Evolutionary conservation across 2,797 vertebrate genomes (phyloP).

Genomic region (Pygocentrus nattereri): DNA sequence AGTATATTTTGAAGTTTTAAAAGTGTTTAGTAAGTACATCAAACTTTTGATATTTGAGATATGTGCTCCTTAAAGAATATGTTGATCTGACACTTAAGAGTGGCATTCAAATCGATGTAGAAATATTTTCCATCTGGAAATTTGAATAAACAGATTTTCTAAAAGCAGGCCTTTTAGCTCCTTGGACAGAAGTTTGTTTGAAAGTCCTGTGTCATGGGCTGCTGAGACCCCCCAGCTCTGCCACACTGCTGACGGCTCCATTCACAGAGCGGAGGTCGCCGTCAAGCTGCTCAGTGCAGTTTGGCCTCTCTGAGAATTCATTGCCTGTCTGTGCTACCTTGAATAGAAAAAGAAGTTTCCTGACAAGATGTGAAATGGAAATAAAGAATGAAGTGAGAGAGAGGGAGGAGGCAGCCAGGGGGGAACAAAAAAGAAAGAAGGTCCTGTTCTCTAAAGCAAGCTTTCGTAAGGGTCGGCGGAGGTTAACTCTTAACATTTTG

Average conservation of each 20-base stretch:
- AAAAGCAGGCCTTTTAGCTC: neutral
- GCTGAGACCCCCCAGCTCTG: constrained; percentile 64
- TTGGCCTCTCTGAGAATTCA: constrained; percentile 73
- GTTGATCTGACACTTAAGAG: neutral
- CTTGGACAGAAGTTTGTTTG: constrained; percentile 9
- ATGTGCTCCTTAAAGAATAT: neutral
- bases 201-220: constrained; percentile 46
- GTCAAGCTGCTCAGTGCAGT: constrained; percentile 61
- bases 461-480: constrained; percentile 61
- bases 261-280: constrained; percentile 75
- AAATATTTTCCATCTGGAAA: neutral
- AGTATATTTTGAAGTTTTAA: too few species aligned
- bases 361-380: constrained; percentile 67
- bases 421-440: constrained; percentile 43
- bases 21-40: too few species aligned
- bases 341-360: constrained; percentile 73
- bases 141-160: neutral
- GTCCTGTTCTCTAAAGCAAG: constrained; percentile 66
- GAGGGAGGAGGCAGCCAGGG: constrained; percentile 34
- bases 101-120: neutral
- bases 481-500: constrained; percentile 75
- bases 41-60: too few species aligned
- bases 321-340: constrained; percentile 71
- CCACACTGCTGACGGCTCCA: constrained; percentile 71
- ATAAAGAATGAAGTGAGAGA: constrained; percentile 50